Conservation (phyloP, 2,797 vertebrate genomes). For the Heteromormyrus szaboi region DNA sequence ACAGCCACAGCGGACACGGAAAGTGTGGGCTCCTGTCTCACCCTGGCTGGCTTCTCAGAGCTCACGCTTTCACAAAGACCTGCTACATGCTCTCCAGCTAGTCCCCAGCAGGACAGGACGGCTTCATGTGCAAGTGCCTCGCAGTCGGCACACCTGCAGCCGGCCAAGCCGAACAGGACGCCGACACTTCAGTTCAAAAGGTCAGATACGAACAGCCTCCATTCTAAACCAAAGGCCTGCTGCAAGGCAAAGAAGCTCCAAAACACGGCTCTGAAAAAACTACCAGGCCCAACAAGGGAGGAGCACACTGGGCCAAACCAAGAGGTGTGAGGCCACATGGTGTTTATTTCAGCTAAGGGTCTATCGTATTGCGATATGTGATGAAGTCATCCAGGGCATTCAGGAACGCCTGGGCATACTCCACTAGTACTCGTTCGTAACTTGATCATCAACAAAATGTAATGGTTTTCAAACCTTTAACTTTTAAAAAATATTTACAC, state of each 20-base stretch:
- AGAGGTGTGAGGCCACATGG: neutral
- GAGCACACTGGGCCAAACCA: neutral
- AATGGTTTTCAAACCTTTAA: neutral
- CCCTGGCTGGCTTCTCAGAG: conserved; percentile 25
- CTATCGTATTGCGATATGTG: neutral
- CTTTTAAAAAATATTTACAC: neutral
- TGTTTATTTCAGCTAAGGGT: neutral
- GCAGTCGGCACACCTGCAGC: conserved; percentile 10
- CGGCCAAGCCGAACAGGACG: conserved; percentile 15
- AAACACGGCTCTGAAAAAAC: conserved; percentile 13
- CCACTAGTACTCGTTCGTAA: neutral
- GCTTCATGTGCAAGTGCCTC: neutral
- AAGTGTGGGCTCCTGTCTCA: conserved; percentile 5
- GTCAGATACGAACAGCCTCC: neutral
- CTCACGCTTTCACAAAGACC: conserved; percentile 20
- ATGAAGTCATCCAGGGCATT: neutral
- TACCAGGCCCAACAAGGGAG: neutral
- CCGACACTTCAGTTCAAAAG: conserved; percentile 2
- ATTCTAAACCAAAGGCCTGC: conserved; percentile 17
- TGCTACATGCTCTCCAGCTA: neutral
- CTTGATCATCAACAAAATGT: neutral
- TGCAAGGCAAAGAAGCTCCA: conserved; percentile 24
- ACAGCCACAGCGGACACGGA: neutral
- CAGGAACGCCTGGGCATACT: neutral
- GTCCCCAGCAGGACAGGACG: conserved; percentile 5